These are phyloP conservation scores for Amphipoea lucens DNA, from an alignment of 2,888 invertebrate species.

Conservation along the genomic window DNA sequence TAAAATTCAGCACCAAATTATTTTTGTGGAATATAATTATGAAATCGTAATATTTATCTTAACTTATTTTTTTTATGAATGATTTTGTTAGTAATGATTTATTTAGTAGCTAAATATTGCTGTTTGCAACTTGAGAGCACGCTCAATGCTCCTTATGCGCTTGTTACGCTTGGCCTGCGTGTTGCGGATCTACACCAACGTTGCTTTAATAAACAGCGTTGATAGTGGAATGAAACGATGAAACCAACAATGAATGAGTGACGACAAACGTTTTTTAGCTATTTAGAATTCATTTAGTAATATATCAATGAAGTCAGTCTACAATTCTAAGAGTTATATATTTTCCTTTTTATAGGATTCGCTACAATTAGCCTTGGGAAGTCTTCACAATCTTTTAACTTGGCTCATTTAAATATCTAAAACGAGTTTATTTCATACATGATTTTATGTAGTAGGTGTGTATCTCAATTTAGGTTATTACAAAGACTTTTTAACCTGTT, in stretches of 20 bases:
- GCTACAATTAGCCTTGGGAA: slow-evolving; percentile 26
- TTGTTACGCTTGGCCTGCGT: slow-evolving; percentile 16
- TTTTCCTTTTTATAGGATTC: slow-evolving; percentile 31
- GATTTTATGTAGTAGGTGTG: slow-evolving; percentile 9
- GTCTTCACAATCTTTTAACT: slow-evolving; percentile 15
- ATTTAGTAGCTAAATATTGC: neutral
- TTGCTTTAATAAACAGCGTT: slow-evolving; percentile 1
- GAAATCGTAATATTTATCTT: slow-evolving; percentile 15
- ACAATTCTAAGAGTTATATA: slow-evolving; percentile 41
- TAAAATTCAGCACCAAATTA: slow-evolving; percentile 49
- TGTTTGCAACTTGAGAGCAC: neutral
- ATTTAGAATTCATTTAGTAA: slow-evolving; percentile 33
- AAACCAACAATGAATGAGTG: slow-evolving; percentile 47
- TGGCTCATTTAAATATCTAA: slow-evolving; percentile 35
- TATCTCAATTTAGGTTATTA: slow-evolving; percentile 22
- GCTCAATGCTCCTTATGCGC: neutral
- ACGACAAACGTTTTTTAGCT: slow-evolving; percentile 41
- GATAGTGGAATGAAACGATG: slow-evolving; percentile 16
- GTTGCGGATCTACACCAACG: neutral
- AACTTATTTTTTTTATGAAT: slow-evolving; percentile 26
- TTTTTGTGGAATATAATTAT: slow-evolving; percentile 28
- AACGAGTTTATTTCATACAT: slow-evolving; percentile 28
- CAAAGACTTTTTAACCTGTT: slow-evolving; percentile 19
- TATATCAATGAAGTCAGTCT: slow-evolving; percentile 52
- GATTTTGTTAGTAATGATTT: slow-evolving; percentile 16